phyloP scores from a whole-genome alignment of 2,888 invertebrate genomes.

The Neuroscelio doddi region DNA sequence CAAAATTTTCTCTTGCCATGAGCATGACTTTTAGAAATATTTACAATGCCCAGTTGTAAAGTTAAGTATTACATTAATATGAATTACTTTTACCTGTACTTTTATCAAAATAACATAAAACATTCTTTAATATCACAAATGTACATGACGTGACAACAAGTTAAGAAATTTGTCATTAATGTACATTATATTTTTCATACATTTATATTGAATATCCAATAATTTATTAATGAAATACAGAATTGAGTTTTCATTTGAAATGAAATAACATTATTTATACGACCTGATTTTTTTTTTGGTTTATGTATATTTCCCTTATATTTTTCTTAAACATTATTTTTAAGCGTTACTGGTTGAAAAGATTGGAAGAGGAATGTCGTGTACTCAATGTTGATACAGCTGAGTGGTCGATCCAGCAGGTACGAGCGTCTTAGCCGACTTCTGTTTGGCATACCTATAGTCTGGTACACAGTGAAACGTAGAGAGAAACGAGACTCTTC shows the following conservation, averaged over 20 bases:
- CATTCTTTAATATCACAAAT: too few species aligned
- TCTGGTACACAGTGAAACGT: constrained; percentile 26
- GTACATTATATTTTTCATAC: too few species aligned
- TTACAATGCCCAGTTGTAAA: too few species aligned
- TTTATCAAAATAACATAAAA: too few species aligned
- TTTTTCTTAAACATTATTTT: constrained; percentile 44
- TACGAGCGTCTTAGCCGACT: constrained; percentile 63
- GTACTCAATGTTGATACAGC: constrained; percentile 72
- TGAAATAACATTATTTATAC: constrained; percentile 8
- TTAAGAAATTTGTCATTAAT: too few species aligned
- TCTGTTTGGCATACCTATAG: constrained; percentile 69
- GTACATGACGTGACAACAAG: too few species aligned
- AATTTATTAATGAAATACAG: background rate
- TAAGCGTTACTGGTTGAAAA: constrained; percentile 31
- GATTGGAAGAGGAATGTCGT: constrained; percentile 68
- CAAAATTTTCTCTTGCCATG: too few species aligned
- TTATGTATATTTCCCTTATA: constrained; percentile 21
- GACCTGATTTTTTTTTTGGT: constrained; percentile 6
- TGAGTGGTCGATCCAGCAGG: constrained; percentile 70
- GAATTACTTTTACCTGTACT: too few species aligned
- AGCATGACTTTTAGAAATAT: too few species aligned
- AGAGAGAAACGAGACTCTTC: constrained; percentile 27
- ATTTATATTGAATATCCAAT: too few species aligned
- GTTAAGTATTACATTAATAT: too few species aligned
- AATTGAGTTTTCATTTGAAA: background rate